phyloP scores from a whole-genome alignment of 2,888 invertebrate genomes.

The Microdon myrmicae region DNA sequence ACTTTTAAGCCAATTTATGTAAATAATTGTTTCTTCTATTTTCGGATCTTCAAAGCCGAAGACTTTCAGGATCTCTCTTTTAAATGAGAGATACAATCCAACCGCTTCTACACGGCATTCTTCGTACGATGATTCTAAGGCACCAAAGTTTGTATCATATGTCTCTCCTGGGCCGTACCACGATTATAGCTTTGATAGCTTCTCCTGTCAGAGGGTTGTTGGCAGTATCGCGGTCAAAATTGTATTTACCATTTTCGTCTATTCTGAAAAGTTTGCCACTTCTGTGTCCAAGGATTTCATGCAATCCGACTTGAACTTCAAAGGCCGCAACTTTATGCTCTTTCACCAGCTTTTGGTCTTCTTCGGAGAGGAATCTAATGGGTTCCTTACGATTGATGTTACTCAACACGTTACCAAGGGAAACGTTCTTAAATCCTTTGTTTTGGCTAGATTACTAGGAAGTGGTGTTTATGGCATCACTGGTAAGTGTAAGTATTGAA shows the following conservation, averaged over 20 bases:
- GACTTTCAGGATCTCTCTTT: constrained; percentile 78
- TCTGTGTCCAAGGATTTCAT: constrained; percentile 95
- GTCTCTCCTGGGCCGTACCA: constrained; percentile 92
- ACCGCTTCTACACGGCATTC: constrained; percentile 98
- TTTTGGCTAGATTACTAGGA: too few relatives aligned
- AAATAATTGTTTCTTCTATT: constrained; percentile 83
- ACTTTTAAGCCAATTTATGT: constrained; percentile 95
- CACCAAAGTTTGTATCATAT: constrained; percentile 90
- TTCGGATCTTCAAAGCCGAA: constrained; percentile 81
- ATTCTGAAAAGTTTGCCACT: constrained; percentile 89
- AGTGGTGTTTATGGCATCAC: too few relatives aligned
- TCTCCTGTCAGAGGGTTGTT: constrained; percentile 77
- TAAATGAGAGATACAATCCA: constrained; percentile 89
- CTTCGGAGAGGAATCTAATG: constrained; percentile 81
- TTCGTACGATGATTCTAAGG: constrained; percentile 90
- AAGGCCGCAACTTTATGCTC: constrained; percentile 85
- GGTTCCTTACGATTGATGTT: constrained; percentile 74
- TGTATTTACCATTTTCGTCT: constrained; percentile 79
- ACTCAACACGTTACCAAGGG: constrained; percentile 94
- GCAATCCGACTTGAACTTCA: constrained; percentile 92
- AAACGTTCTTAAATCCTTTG: constrained; percentile 98
- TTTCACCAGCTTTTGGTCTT: constrained; percentile 81
- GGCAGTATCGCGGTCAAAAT: constrained; percentile 79
- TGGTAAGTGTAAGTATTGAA: too few relatives aligned
- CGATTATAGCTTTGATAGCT: constrained; percentile 71